Base-by-base conservation (phyloP, 2,113 vertebrate species). In the Heliornis fulica region DNA sequence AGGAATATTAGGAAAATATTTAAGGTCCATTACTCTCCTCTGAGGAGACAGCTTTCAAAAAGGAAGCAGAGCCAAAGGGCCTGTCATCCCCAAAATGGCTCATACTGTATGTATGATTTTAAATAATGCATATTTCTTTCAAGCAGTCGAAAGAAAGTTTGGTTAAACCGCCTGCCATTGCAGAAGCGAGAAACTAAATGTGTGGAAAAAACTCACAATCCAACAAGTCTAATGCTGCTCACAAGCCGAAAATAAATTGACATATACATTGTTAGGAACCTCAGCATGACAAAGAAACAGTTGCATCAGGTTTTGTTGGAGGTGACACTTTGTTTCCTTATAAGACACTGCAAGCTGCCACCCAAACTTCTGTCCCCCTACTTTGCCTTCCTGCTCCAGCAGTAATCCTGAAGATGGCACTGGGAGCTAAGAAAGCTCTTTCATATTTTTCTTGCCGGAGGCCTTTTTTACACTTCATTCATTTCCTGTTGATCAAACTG, bases 401-500 rank as follows among this genome's bases (percentile, higher is more conserved):
- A 18, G n/a, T 22, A 87, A 84, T 43, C 80, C 95, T 93, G 80
- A 34, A 95, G 94, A 71, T 95, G 91, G 95, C 96, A 94, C 65
- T 34, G 86, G 6, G 81, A 56, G 51, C n/a, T 59, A 82, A 89
- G 18, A 57, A 54, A 68, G 15, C n/a, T 34, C 32, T 71, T 75
- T 21, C 10, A 0, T 22, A 10, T 46, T 90, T 96, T 96, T 94
- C 61, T 64, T 84, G 81, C 94, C 80, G 72, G 96, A 94, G 80
- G 94, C 28, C n/a, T 91, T 94, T 91, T 94, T 81, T 87, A 86
- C 28, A 26, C 5, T 29, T 26, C 5, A 51, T 69, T 83, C 7
- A 77, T 76, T 83, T 87, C 32, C n/a, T 6, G 7, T 34, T 81
- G 60, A n/a, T 18, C 68, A 34, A 74, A 51, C 22, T 66, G 48